Base-by-base conservation (phyloP, 2,797 vertebrate genomes). In the Oreochromis grahami region DNA sequence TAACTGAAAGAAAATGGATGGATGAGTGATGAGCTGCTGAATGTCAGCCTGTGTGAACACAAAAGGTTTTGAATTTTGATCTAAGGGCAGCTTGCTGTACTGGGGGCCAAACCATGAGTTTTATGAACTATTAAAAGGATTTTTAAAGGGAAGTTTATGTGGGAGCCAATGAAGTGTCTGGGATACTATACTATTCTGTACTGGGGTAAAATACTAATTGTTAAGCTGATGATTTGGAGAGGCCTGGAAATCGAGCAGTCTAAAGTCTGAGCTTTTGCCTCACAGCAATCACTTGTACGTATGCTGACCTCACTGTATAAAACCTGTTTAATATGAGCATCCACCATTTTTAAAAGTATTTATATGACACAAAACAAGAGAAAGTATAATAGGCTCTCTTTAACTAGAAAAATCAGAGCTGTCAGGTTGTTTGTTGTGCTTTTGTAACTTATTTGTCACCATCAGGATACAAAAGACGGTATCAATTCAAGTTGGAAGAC, bases 391-490 rank as follows among this genome's bases (percentile, higher is more conserved):
- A 53, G n/a, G 10, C 9, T n/a, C n/a, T 11, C 51, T 52, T 21
- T 52, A 48, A 48, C 3, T 53, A 53, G 52, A 24, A 21, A 6
- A 21, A 6, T 53, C 52, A 19, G 43, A 32, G 7, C 6, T 13
- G 43, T 26, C 15, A 19, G 15, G 2, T 17, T 29, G 8, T 36
- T 32, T 63, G 32, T 36, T 19, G 17, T 63, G 10, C 58, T 36
- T 63, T n/a, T 63, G 53, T 56, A 34, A 36, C 17, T n/a, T 19
- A 2, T 48, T 19, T 91, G 11, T 82, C 3, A 2, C 53, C 89
- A 77, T 38, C 91, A 95, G 95, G 87, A 78, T 32, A 92, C 83
- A 86, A 74, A 74, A 80, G 87, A 68, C n/a, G 1, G 34, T 5
- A 17, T 9, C 83, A 4, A 6, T 3, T 56, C 65, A 52, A 11